Base-by-base conservation (phyloP, 2,888 invertebrate genomes). In the Drosophila yooni region DNA sequence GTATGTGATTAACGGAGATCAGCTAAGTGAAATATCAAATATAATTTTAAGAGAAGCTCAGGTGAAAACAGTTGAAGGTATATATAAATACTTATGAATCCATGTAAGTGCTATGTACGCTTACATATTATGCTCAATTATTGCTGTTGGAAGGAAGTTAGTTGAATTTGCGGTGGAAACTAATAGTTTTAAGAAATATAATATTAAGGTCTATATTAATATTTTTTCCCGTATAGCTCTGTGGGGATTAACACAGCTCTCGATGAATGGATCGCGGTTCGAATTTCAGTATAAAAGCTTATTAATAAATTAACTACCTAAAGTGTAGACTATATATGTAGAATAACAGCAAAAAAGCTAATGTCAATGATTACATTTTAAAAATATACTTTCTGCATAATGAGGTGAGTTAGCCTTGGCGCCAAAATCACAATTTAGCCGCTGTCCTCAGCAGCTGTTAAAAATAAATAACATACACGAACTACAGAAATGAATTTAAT, bases 21-120 rank as follows among this genome's bases (percentile, higher is more conserved):
- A 64, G 66, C 67, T 78, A 80, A 78, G 29, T 76, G 34, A n/a
- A 25, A 53, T 52, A 11, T 51, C 36, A 71, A 80, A 80, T 62
- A 79, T 13, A 50, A 48, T 43, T 48, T 64, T 56, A 31, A 25
- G 36, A 43, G 2, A 10, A 29, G 38, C 25, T n/a, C n/a, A 25
- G 29, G 21, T 33, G 15, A 53, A 52, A 52, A 25, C n/a, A 53
- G 18, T 21, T 46, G 0, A 46, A 29, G 15, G 6, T n/a, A 50
- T 13, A 27, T 40, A n/a, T 18, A 18, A 51, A 18, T n/a, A 58
- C 33, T 11, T 31, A 58, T 13, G 33, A 21, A 13, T 46, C 46
- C 7, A 21, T 40, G 31, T 21, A 53, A 53, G 31, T 21, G 4
- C 1, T 33, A 10, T 36, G 46, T 38, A 36, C 50, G 33, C 18